Conservation (phyloP, 2,797 vertebrate species). For the Gymnodraco acuticeps region DNA sequence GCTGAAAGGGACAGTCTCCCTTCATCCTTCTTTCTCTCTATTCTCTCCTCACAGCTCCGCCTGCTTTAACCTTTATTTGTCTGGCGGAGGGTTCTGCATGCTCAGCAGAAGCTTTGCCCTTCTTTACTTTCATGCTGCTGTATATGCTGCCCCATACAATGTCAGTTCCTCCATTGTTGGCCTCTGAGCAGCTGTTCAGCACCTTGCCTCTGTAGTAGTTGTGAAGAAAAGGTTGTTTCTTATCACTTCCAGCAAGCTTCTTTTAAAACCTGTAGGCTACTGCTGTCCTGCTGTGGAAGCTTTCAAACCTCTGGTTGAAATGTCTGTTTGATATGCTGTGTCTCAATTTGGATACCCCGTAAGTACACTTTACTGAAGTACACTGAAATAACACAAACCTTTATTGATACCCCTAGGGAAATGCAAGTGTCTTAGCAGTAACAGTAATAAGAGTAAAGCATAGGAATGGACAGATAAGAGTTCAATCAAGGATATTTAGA, state of each 20-base stretch:
- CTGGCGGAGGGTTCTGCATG: slow-evolving; percentile 62
- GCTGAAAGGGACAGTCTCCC: slow-evolving; percentile 48
- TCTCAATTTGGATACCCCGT: too few relatives aligned
- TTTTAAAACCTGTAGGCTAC: slow-evolving; percentile 28
- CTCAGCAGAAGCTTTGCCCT: slow-evolving; percentile 57
- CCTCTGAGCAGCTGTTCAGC: slow-evolving; percentile 47
- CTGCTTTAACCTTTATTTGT: slow-evolving; percentile 62
- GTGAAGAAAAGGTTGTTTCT: slow-evolving; percentile 26
- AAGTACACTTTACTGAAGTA: too few relatives aligned
- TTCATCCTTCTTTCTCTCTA: slow-evolving; percentile 17
- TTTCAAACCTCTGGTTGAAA: neutral
- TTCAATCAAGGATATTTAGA: too few relatives aligned
- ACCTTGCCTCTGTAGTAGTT: slow-evolving; percentile 25
- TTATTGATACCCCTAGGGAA: too few relatives aligned
- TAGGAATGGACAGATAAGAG: too few relatives aligned
- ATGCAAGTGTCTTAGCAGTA: too few relatives aligned
- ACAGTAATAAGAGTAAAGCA: too few relatives aligned
- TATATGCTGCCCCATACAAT: slow-evolving; percentile 41
- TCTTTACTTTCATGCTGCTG: slow-evolving; percentile 41
- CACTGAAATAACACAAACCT: too few relatives aligned
- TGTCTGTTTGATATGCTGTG: neutral
- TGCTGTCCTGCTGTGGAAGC: slow-evolving; percentile 8
- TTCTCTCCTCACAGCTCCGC: slow-evolving; percentile 37
- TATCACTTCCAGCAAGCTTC: slow-evolving; percentile 26
- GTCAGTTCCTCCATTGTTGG: slow-evolving; percentile 32